Evolutionary conservation across 2,113 vertebrate genomes (phyloP).

Genomic region (Scolopax mira): DNA sequence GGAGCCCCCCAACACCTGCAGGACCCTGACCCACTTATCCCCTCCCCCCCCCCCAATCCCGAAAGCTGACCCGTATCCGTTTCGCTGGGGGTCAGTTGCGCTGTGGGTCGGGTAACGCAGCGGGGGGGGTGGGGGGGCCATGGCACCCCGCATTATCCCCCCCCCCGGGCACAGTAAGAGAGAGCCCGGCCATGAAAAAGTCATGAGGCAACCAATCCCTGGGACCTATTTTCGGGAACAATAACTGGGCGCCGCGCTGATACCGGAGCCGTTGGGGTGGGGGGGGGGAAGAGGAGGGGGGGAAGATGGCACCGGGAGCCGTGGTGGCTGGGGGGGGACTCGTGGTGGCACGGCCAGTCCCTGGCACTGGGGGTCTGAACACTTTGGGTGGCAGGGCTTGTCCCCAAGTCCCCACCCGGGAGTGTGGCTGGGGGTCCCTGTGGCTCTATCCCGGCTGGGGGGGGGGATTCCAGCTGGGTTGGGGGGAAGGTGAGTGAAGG

Average conservation of each 20-base stretch:
- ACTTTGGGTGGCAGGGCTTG: fast-evolving
- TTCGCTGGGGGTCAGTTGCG: background rate
- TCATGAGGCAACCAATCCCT: conserved; percentile 47
- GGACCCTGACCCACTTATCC: conserved; percentile 22
- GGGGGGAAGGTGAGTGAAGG: background rate
- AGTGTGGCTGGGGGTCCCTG: background rate
- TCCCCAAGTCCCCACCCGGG: background rate
- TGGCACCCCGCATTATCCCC: background rate
- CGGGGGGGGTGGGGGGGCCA: background rate
- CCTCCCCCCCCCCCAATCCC: background rate
- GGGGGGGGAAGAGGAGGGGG: background rate
- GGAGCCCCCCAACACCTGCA: background rate
- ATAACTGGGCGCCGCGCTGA: background rate
- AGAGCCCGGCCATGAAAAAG: conserved; percentile 39
- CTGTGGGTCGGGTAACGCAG: background rate
- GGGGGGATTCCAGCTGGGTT: background rate
- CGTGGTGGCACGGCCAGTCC: too few relatives aligned
- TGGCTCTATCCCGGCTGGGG: fast-evolving
- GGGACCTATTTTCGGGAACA: conserved; percentile 25
- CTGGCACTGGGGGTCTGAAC: background rate
- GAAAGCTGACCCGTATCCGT: conserved; percentile 28
- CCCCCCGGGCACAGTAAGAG: background rate
- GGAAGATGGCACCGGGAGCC: background rate
- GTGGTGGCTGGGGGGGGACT: background rate
- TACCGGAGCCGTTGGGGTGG: background rate